Evolutionary conservation across 2,888 invertebrate genomes (phyloP), one percentile per base, ranked within the genome.

Genomic region (Drosophila macrospina): DNA sequence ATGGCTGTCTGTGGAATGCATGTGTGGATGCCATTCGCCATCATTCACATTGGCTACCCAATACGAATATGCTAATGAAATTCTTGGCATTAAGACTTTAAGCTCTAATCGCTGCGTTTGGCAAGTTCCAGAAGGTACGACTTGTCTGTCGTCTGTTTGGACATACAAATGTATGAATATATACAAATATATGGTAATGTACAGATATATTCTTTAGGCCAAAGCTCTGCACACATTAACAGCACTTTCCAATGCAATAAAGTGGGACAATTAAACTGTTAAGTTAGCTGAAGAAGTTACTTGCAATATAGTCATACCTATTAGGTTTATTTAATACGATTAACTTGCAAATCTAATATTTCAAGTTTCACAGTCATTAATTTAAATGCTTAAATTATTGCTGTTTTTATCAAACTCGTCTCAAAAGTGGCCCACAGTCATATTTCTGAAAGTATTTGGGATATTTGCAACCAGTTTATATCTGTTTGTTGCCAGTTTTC

Each of bases 51-150:
- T 50, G 39, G 68, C 51, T 56, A 44, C 37, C 48, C 61, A 63
- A 63, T 68, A 42, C 42, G 42, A 15, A 24, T 55, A 62, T 74
- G 74, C 78, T 54, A 68, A 71, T 76, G 52, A 39, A 50, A 69
- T 77, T 74, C 68, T 63, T 76, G 47, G 45, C 69, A 62, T 47
- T n/a, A 57, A 61, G 44, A 44, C 59, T 37, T 37, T 42, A 26
- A 42, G 56, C 44, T 65, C 55, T 34, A 34, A 36, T 37, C 63
- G 55, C 51, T 37, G 44, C 59, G 57, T 55, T 51, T 77, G 57
- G 78, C 67, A 81, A 69, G 65, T 81, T 84, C 81, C 79, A 81
- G 81, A 79, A 78, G 72, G 63, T 69, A 32, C 59, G 51, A 56
- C 44, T 66, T 42, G 52, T 48, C 65, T 54, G 32, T 34, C 30